Evolutionary conservation across 2,113 vertebrate species (phyloP), one percentile per base, ranked within the genome.

Genomic region (Tichodroma muraria): DNA sequence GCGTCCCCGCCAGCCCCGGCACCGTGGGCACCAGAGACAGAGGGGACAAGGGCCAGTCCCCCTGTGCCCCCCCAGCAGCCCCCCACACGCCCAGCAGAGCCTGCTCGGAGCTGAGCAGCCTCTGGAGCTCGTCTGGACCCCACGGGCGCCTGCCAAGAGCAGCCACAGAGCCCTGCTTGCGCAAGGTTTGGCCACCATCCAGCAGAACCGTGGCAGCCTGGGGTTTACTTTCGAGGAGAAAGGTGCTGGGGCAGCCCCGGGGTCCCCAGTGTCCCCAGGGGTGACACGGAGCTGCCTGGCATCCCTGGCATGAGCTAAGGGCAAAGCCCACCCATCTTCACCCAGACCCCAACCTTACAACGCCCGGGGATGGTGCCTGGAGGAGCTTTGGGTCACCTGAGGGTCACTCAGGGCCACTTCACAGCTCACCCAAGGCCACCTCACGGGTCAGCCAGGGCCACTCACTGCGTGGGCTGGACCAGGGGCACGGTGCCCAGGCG

Each of bases 381-480:
- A 3, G 35, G 44, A 13, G 50, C 50, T 60, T 18, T n/a, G 60
- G 35, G 57, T 5, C n/a, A 56, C 66, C 66, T 31, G 50, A 84
- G 31, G 66, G 70, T 44, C 72, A 72, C 27, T 4, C 1, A 52
- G 38, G 10, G 76, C 21, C 71, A 76, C 71, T 53, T 8, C 45
- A 10, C 1, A 11, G 59, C 35, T 57, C 37, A 57, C 42, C 19
- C 61, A 35, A 4, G 10, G 52, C 16, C 60, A 35, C 25, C 16
- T 8, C 17, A 0, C 0, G 7, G 64, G 73, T 35, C 79, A 35
- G 31, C 31, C 1, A 64, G 11, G 5, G 73, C 8, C 72, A 52
- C 98, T 98, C 98, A 99, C 99, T 97, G 97, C 0, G 98, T 98
- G 57, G 98, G 98, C 73, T 97, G 98, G 85, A 99, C 96, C 93